Conservation (phyloP, 1,140 invertebrate genomes). For the Nomia melanderi region DNA sequence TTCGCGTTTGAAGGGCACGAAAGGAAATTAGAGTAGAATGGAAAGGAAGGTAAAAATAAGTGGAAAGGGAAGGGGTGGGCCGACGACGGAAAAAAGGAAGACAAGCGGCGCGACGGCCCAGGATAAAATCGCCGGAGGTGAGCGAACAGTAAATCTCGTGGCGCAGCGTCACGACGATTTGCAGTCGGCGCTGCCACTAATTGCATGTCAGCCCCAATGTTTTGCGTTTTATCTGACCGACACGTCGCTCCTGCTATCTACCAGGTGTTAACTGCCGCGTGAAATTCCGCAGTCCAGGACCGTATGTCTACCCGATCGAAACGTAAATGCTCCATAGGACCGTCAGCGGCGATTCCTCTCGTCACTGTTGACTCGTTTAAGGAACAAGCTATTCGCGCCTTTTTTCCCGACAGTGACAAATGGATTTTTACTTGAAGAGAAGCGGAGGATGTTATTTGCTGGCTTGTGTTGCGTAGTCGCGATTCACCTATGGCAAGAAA, state of each 20-base stretch:
- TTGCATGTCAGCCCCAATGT: conserved; percentile 59
- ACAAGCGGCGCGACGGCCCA: not conserved
- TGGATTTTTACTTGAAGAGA: not conserved
- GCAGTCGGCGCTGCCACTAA: conserved; percentile 57
- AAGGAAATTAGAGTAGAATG: conserved; percentile 37
- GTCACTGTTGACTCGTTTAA: conserved; percentile 25
- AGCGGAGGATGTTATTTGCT: not conserved
- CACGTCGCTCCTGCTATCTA: conserved; percentile 43
- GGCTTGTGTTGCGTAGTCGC: too few species aligned
- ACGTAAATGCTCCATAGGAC: conserved; percentile 44
- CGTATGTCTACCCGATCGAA: conserved; percentile 34
- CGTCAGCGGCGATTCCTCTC: conserved; percentile 50
- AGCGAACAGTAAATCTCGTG: conserved; percentile 47
- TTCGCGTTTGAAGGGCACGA: conserved; percentile 4
- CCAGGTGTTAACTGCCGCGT: conserved; percentile 54
- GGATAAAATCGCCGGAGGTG: conserved; percentile 19
- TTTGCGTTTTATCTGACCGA: conserved; percentile 63
- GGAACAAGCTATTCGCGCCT: conserved; percentile 15
- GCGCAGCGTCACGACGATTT: conserved; percentile 52
- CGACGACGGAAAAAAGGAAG: not conserved
- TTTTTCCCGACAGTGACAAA: too few species aligned
- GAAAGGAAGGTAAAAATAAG: conserved; percentile 7
- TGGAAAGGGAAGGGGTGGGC: not conserved
- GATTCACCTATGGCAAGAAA: too few species aligned
- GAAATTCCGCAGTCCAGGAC: conserved; percentile 45